A percentile compares a stretch with the other conserved stretches of the same genome.
Evolutionary conservation across 2,113 vertebrate species (phyloP).

Genomic region (Entelurus aequoreus): DNA sequence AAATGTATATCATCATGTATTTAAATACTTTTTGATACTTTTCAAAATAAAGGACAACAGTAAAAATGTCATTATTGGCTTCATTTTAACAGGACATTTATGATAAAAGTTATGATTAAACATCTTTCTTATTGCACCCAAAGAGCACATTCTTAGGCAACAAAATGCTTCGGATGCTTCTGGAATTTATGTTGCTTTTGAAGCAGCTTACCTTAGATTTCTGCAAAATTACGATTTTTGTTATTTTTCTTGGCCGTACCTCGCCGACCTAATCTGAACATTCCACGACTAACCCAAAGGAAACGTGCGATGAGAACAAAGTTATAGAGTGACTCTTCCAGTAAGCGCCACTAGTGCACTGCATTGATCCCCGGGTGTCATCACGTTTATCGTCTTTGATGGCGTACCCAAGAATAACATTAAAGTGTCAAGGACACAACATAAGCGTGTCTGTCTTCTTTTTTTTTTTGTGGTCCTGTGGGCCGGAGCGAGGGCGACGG

Average conservation of each 20-base stretch:
- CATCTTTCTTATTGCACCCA: no score
- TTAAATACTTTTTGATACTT: no score
- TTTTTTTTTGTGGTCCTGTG: conserved; percentile 16
- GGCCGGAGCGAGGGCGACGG: conserved; percentile 21
- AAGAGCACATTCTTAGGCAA: no score
- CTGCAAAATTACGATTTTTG: background rate
- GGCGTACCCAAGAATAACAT: conserved; percentile 24
- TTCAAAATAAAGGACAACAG: no score
- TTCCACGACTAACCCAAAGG: background rate
- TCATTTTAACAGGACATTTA: no score
- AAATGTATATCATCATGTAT: no score
- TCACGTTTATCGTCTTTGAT: conserved; percentile 34
- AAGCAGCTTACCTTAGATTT: no score
- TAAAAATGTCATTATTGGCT: no score
- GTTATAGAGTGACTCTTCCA: conserved; percentile 4
- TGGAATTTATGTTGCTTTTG: no score
- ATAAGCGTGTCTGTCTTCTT: conserved; percentile 2
- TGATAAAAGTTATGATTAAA: no score
- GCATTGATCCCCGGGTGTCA: conserved; percentile 26
- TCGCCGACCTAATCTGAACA: background rate
- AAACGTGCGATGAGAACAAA: conserved; percentile 1
- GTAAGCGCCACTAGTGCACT: conserved; percentile 14
- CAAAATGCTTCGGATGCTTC: no score
- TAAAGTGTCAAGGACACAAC: conserved; percentile 30
- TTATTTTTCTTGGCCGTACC: background rate